phyloP scores from a whole-genome alignment of 2,888 invertebrate species.

The Caenorhabditis auriculariae region DNA sequence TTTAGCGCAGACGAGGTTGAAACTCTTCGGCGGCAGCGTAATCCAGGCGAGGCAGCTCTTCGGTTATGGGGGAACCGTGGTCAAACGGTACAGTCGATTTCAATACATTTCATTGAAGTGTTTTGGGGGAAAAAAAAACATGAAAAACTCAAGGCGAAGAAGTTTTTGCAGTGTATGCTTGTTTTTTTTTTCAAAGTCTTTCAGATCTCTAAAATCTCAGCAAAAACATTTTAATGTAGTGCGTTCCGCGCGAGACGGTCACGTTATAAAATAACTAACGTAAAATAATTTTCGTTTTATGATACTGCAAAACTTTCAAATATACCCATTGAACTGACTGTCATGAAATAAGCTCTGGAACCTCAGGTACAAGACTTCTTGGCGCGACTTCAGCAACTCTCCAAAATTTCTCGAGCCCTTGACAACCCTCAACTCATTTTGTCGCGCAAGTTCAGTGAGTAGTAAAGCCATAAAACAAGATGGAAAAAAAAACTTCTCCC shows the following conservation, averaged over 20 bases:
- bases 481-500: neutral
- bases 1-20: slow-evolving; percentile 47
- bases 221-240: too few relatives aligned
- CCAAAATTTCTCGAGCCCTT: slow-evolving; percentile 42
- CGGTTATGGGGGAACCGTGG: slow-evolving; percentile 63
- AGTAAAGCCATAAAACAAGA: neutral
- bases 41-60: slow-evolving; percentile 60
- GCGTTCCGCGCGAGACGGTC: too few relatives aligned
- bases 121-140: too few relatives aligned
- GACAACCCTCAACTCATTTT: slow-evolving; percentile 56
- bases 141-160: too few relatives aligned
- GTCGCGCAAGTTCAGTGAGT: slow-evolving; percentile 57
- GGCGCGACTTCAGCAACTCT: slow-evolving; percentile 33
- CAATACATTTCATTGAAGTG: neutral
- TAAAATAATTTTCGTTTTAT: too few relatives aligned
- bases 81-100: slow-evolving; percentile 57
- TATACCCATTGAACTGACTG: too few relatives aligned
- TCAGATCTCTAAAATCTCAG: too few relatives aligned
- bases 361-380: slow-evolving; percentile 18
- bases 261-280: too few relatives aligned
- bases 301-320: too few relatives aligned
- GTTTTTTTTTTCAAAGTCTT: too few relatives aligned
- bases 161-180: too few relatives aligned
- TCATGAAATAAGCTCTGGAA: neutral
- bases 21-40: slow-evolving; percentile 22